Conservation (phyloP, 1,140 invertebrate species). For the Antheraea mylitta region DNA sequence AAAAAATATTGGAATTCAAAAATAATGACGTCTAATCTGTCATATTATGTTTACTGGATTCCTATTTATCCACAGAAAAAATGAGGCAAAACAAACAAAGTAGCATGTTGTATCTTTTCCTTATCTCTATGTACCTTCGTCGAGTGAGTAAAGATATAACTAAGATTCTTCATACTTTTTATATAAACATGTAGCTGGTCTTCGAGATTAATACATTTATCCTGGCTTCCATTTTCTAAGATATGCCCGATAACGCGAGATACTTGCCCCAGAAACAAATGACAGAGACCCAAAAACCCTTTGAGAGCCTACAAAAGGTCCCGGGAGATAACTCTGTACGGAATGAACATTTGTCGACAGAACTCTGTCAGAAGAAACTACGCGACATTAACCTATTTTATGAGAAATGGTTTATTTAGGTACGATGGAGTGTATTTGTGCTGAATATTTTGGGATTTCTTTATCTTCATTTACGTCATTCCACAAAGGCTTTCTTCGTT, state of each 20-base stretch:
- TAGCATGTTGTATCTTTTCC: no score
- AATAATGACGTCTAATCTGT: no score
- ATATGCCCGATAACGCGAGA: slow-evolving; percentile 4
- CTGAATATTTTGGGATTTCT: background rate
- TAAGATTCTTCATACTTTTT: background rate
- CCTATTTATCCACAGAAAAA: no score
- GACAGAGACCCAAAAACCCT: slow-evolving; percentile 7
- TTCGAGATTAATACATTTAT: background rate
- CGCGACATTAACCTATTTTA: slow-evolving; percentile 12
- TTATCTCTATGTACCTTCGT: no score
- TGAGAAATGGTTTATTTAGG: slow-evolving; percentile 8
- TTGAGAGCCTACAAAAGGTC: slow-evolving; percentile 7
- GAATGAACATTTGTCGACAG: slow-evolving; percentile 9
- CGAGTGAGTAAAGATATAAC: no score
- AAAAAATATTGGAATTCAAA: no score
- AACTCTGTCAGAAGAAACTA: background rate
- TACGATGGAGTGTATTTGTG: background rate
- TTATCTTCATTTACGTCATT: background rate
- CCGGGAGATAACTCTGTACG: slow-evolving; percentile 5
- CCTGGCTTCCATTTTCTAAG: background rate
- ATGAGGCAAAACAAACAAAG: no score
- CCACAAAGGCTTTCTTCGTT: background rate
- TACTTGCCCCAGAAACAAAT: slow-evolving; percentile 1
- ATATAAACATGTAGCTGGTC: background rate
- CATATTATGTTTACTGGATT: no score